These are phyloP conservation scores for Gorsachius goisagi DNA, from an alignment of 2,113 vertebrate genomes.

Conservation along the genomic window DNA sequence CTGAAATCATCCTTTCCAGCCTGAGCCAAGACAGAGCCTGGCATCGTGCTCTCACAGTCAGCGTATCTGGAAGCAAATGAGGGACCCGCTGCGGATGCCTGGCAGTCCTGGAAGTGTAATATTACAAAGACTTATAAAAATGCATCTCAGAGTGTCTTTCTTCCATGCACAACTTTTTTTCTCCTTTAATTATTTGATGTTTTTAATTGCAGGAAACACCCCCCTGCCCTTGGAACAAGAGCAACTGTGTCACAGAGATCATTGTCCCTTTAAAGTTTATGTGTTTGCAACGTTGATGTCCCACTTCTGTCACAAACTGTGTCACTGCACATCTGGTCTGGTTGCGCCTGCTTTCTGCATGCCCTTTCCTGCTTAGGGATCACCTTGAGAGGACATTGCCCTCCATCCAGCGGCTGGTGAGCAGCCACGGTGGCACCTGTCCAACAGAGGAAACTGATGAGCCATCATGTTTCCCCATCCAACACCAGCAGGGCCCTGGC, in stretches of 20 bases:
- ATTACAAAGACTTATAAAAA: neutral
- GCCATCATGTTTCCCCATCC: constrained; percentile 19
- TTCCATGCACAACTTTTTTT: neutral
- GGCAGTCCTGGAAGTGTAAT: neutral
- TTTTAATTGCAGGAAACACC: neutral
- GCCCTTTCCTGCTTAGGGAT: constrained; percentile 5
- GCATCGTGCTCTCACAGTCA: neutral
- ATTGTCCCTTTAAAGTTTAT: neutral
- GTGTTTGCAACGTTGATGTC: neutral
- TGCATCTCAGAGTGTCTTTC: neutral
- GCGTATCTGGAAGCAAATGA: constrained; percentile 3
- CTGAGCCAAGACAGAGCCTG: neutral
- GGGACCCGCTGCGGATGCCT: neutral
- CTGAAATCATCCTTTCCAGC: neutral
- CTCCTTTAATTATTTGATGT: neutral
- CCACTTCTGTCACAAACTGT: neutral
- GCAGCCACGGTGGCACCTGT: constrained; percentile 10
- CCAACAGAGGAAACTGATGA: constrained; percentile 9
- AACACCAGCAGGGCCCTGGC: constrained; percentile 9
- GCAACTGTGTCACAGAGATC: neutral
- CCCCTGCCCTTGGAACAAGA: neutral
- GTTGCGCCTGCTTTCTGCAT: neutral
- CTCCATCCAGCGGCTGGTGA: neutral
- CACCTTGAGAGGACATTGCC: neutral
- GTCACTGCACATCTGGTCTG: constrained; percentile 3